phyloP scores from a whole-genome alignment of 1,140 invertebrate species.

The Wiebesia pumilae region DNA sequence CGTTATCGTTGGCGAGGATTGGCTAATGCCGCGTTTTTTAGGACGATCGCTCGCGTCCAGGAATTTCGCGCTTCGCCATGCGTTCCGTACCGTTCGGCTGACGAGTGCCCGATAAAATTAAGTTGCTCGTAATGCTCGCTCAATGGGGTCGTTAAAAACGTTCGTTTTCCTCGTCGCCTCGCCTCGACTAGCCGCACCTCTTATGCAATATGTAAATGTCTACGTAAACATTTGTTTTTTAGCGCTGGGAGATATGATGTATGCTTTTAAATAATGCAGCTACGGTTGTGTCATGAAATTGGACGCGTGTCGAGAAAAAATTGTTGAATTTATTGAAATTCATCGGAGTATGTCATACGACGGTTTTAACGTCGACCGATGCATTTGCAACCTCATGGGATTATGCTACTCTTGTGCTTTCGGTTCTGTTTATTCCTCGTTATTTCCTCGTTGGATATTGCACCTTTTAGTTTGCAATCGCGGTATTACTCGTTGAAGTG shows the following conservation, averaged over 20 bases:
- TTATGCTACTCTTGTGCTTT: neutral
- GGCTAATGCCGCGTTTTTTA: neutral
- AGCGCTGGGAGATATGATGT: neutral
- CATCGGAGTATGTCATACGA: neutral
- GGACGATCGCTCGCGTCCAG: neutral
- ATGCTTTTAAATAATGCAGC: neutral
- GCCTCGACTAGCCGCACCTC: too few relatives aligned
- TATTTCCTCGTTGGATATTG: neutral
- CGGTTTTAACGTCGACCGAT: neutral
- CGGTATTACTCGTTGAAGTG: too few relatives aligned
- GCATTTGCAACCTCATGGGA: neutral
- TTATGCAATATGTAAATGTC: neutral
- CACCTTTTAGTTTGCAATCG: too few relatives aligned
- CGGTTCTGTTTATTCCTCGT: neutral
- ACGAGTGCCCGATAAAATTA: too few relatives aligned
- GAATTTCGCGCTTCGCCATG: neutral
- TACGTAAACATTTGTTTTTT: too few relatives aligned
- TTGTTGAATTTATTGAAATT: conserved; percentile 1
- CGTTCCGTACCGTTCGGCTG: neutral
- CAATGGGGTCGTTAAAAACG: too few relatives aligned
- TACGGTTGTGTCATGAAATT: neutral
- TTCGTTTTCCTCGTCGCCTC: neutral
- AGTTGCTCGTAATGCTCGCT: neutral
- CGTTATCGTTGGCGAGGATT: too few relatives aligned
- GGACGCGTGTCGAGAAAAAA: neutral